Base-by-base conservation (phyloP, 2,888 invertebrate species). In the Limulus polyphemus region DNA sequence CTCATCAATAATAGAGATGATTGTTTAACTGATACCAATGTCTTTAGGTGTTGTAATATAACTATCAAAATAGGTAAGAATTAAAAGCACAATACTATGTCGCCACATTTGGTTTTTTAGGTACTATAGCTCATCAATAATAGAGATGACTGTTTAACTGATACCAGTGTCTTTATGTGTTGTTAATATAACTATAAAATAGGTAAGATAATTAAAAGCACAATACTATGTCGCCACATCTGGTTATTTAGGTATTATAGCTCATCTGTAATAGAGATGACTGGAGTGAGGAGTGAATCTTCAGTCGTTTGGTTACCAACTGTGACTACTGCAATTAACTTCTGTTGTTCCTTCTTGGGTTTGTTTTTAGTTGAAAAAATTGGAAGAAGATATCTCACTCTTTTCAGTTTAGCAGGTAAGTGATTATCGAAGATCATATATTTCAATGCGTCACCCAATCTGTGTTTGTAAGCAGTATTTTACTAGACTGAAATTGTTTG, bases 61-160 rank as follows among this genome's bases (percentile, higher is more conserved):
- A 32, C 4, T 32, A 4, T 32, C n/a, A 32, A 32, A 32, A 32
- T 32, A 32, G 2, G 32, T 32, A 32, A 32, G 32, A 32, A 32
- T 32, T 32, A 4, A 32, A 32, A 32, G 4, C n/a, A n/a, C 32
- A 32, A 32, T 32, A 3, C 32, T 32, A 32, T 32, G 4, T 32
- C 4, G 4, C 4, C 32, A 32, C 5, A n/a, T 3, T 13, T 3
- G 5, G 14, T 55, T 13, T 54, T 48, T 17, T 49, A 67, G 64
- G 67, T 81, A 81, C 71, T 81, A 81, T 72, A 79, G 79, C 68
- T 80, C 79, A 9, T 77, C 78, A 62, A 80, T 81, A 61, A 79
- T 79, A 16, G 73, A 76, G 59, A 77, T 78, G 74, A 74, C 77
- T 1, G 79, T 32, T 32, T 3, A 32, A 32, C 32, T 32, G 4